Base-by-base conservation (phyloP, 2,888 invertebrate genomes). In the Conistra vaccinii region DNA sequence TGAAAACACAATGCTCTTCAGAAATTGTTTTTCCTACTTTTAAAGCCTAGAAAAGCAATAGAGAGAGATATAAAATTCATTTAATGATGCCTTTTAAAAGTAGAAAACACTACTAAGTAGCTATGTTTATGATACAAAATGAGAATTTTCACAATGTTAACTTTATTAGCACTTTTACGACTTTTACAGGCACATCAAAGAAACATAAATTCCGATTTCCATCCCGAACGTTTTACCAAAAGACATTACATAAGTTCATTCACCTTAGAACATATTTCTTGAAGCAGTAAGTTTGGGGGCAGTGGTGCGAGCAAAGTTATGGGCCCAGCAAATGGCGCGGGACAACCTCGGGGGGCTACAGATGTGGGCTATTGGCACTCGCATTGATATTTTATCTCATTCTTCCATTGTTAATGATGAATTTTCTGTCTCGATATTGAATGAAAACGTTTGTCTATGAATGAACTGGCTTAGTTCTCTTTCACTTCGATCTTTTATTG, bases 221-320 rank as follows among this genome's bases (percentile, higher is more conserved):
- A 78, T 80, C 78, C 76, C 62, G 26, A 85, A 78, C 83, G 73
- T 86, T 87, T 84, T 76, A 78, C 80, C 80, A 68, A 72, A 84
- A 85, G 76, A 81, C 71, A 84, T 84, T 85, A 85, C 83, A 88
- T 73, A 76, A 83, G 87, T 86, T 88, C 87, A 84, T 89, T 89
- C 87, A 89, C 88, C 85, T 87, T 81, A 62, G 81, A 73, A 81
- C 81, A 83, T 87, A 87, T 86, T 83, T 89, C 88, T 83, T 73
- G 73, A 78, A 73, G 75, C 79, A 77, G 83, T 84, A 83, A 82
- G 85, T 85, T 85, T 39, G 78, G 73, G 82, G 71, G 85, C 82
- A 89, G 81, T 85, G 87, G 86, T 75, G 87, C 85, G 85, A 69
- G 68, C 51, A 69, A 84, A 89, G 86, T 89, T 89, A 90, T 87